phyloP scores from a whole-genome alignment of 1,140 invertebrate genomes.

The Microplitis mediator region DNA sequence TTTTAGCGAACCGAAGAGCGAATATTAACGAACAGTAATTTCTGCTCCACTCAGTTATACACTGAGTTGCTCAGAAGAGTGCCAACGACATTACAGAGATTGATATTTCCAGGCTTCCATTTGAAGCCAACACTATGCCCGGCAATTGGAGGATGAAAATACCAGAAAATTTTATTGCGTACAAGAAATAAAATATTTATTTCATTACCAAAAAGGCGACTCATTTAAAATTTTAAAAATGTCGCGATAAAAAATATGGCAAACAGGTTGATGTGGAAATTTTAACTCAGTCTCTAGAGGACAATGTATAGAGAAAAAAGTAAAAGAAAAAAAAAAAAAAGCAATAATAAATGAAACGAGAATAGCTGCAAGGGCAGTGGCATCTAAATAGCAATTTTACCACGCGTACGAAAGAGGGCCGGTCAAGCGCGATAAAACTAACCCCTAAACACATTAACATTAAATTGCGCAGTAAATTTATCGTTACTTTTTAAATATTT shows the following conservation, averaged over 20 bases:
- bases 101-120: too few species aligned
- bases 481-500: neutral
- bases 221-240: neutral
- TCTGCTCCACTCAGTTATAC: neutral
- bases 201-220: neutral
- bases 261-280: too few species aligned
- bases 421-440: slow-evolving; percentile 39
- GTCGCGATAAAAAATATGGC: too few species aligned
- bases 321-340: neutral
- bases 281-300: too few species aligned
- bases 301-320: neutral
- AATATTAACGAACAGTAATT: neutral
- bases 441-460: slow-evolving; percentile 31
- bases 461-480: neutral
- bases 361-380: neutral
- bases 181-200: too few species aligned
- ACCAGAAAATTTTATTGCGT: too few species aligned
- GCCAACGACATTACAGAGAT: too few species aligned
- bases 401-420: slow-evolving; percentile 42
- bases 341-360: neutral
- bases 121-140: too few species aligned
- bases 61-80: too few species aligned
- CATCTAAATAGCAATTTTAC: slow-evolving; percentile 25
- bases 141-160: too few species aligned
- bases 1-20: neutral